Evolutionary conservation across 2,797 vertebrate species (phyloP).

Genomic region (Sebastes cheni): DNA sequence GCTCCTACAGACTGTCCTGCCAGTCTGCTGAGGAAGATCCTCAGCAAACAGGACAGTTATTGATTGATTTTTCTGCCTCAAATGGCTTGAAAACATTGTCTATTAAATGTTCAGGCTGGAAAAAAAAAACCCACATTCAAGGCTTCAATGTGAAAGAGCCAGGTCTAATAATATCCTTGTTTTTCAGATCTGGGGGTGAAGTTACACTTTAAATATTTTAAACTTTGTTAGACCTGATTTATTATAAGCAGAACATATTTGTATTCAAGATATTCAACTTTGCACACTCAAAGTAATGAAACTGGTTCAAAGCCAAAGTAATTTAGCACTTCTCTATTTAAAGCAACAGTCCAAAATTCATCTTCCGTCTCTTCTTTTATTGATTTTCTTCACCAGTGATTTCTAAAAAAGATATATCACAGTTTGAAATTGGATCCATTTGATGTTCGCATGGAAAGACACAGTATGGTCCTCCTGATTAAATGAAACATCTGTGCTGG

Average conservation of each 20-base stretch:
- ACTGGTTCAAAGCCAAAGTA: slow-evolving; percentile 21
- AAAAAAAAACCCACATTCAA: slow-evolving; percentile 1
- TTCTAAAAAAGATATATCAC: background rate
- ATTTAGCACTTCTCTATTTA: background rate
- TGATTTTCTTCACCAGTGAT: slow-evolving; percentile 17
- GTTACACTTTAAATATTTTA: background rate
- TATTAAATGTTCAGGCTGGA: background rate
- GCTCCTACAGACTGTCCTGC: background rate
- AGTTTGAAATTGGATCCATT: background rate
- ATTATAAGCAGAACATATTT: background rate
- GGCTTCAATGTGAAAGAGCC: slow-evolving; percentile 8
- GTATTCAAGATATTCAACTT: background rate
- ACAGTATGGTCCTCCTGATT: background rate
- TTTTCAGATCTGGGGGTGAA: background rate
- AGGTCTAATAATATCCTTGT: background rate
- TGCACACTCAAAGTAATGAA: slow-evolving; percentile 30
- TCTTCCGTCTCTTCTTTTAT: slow-evolving; percentile 5
- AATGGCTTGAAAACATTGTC: slow-evolving; percentile 20
- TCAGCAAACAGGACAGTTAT: background rate
- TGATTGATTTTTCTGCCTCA: slow-evolving; percentile 32
- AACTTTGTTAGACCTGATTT: background rate
- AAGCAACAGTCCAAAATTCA: background rate
- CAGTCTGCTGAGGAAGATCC: background rate
- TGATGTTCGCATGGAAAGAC: background rate
- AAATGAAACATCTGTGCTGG: background rate